These are phyloP conservation scores for Lepidonotus clava DNA, from an alignment of 2,888 invertebrate species.

Conservation along the genomic window DNA sequence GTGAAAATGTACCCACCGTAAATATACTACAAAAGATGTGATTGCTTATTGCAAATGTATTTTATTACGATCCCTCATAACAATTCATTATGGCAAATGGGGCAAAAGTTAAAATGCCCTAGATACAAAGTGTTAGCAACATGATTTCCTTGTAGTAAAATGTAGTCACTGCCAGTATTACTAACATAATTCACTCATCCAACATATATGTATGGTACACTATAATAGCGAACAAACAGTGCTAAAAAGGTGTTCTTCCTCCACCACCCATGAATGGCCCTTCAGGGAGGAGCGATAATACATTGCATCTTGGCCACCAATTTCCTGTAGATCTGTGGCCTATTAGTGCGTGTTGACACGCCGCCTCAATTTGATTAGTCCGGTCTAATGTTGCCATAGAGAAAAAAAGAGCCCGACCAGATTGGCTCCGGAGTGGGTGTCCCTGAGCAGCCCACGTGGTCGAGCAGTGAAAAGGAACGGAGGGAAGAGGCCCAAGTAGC, in stretches of 20 bases:
- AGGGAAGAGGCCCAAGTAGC: background rate
- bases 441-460: too few relatives aligned
- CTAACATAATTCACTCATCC: too few relatives aligned
- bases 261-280: background rate
- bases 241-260: background rate
- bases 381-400: constrained; percentile 9
- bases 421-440: constrained; percentile 5
- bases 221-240: background rate
- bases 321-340: constrained; percentile 36
- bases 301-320: constrained; percentile 18
- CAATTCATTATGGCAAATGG: too few relatives aligned
- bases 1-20: too few relatives aligned
- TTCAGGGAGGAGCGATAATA: constrained; percentile 11
- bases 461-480: too few relatives aligned
- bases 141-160: too few relatives aligned
- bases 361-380: constrained; percentile 36
- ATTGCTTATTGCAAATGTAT: too few relatives aligned
- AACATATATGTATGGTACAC: background rate
- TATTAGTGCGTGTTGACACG: constrained; percentile 19
- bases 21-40: too few relatives aligned
- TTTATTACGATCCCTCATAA: too few relatives aligned
- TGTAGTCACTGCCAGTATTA: too few relatives aligned
- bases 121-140: too few relatives aligned
- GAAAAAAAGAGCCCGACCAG: background rate
- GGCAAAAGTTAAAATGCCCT: too few relatives aligned